phyloP scores from a whole-genome alignment of 2,888 invertebrate genomes.

The Diogma glabrata region DNA sequence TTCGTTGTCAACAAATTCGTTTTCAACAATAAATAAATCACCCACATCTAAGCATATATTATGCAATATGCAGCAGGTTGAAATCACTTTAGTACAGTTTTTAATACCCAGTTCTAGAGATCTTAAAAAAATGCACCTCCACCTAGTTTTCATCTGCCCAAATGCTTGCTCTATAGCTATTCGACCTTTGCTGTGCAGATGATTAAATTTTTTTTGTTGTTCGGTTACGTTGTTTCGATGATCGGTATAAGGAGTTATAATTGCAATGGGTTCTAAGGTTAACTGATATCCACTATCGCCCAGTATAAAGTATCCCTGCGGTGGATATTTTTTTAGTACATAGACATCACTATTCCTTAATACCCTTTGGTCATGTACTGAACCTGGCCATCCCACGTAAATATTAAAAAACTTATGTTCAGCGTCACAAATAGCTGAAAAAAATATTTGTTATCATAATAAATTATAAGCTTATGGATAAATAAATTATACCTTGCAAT shows the following conservation, averaged over 20 bases:
- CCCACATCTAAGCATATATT: background rate
- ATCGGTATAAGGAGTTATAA: background rate
- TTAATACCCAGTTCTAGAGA: background rate
- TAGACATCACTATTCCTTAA: too few relatives aligned
- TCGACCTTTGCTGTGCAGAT: slow-evolving; percentile 1
- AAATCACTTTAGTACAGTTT: background rate
- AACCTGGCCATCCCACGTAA: background rate
- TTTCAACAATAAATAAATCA: background rate
- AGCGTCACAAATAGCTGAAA: too few relatives aligned
- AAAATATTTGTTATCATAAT: too few relatives aligned
- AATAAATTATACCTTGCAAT: too few relatives aligned
- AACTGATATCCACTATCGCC: background rate
- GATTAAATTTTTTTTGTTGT: background rate
- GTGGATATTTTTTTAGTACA: background rate
- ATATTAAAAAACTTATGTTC: too few relatives aligned
- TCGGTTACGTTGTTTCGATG: background rate
- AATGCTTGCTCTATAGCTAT: background rate
- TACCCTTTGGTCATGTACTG: background rate
- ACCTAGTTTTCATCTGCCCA: background rate
- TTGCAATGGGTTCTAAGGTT: background rate
- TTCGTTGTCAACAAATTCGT: too few relatives aligned
- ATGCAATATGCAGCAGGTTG: background rate
- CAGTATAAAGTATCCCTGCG: background rate
- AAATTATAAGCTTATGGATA: too few relatives aligned
- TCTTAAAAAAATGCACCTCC: background rate